These are phyloP conservation scores for Lamellibrachia luymesi DNA, from an alignment of 1,140 invertebrate genomes.

Conservation along the genomic window DNA sequence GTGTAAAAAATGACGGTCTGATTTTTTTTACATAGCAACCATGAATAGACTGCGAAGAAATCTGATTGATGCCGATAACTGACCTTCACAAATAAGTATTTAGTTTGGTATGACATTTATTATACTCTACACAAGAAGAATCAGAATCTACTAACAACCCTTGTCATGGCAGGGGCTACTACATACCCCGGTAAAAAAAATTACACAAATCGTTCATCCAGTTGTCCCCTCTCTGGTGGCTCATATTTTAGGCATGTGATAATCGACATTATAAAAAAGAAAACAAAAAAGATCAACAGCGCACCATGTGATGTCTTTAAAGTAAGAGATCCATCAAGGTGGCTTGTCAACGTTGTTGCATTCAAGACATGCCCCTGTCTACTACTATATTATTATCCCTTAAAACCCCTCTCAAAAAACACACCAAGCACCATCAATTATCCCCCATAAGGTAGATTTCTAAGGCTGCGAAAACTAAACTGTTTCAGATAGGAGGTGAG, in stretches of 20 bases:
- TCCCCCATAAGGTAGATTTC: not conserved
- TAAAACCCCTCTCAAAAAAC: not conserved
- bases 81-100: not conserved
- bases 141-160: not conserved
- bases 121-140: not conserved
- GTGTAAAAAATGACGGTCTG: not conserved
- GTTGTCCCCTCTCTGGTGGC: too few relatives aligned
- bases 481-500: not conserved
- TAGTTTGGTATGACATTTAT: not conserved
- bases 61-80: not conserved
- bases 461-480: not conserved
- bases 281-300: not conserved
- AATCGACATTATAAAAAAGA: not conserved
- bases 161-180: not conserved
- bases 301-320: not conserved
- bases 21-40: not conserved
- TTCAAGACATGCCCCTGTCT: not conserved
- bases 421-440: not conserved
- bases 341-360: not conserved
- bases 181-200: not conserved
- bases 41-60: not conserved
- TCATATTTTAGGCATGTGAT: not conserved
- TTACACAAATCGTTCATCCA: not conserved
- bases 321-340: not conserved
- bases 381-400: not conserved